These are phyloP conservation scores for Oreochromis aureus DNA, from an alignment of 2,113 vertebrate species.

Conservation along the genomic window DNA sequence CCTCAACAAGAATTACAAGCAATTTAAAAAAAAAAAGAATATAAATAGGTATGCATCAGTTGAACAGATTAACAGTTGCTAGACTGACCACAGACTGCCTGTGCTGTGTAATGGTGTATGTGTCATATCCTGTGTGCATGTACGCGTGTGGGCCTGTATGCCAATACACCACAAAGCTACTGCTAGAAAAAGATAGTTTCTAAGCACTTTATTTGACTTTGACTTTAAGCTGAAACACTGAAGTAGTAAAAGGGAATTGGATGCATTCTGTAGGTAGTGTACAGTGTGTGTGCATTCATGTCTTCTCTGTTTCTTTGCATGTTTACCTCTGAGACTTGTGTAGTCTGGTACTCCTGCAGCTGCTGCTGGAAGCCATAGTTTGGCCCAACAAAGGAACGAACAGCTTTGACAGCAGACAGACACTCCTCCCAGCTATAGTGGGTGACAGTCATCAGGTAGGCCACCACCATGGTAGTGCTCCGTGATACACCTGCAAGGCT, in stretches of 20 bases:
- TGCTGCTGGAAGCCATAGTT: conserved; percentile 86
- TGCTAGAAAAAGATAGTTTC: background rate
- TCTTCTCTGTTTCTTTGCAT: background rate
- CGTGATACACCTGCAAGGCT: conserved; percentile 88
- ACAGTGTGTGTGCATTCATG: background rate
- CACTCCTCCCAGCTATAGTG: conserved; percentile 80
- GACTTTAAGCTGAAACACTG: background rate
- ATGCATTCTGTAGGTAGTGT: background rate
- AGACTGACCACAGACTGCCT: conserved; percentile 5
- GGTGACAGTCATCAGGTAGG: conserved; percentile 89
- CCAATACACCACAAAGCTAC: background rate
- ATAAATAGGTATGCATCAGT: background rate
- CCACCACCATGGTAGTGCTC: conserved; percentile 84
- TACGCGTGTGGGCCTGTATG: background rate
- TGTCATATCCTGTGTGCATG: background rate
- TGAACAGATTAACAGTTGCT: background rate
- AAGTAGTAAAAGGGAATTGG: background rate
- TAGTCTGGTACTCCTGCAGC: conserved; percentile 82
- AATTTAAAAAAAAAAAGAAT: background rate
- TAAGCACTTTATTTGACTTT: background rate
- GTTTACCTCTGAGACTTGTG: conserved; percentile 77
- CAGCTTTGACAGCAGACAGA: conserved; percentile 78
- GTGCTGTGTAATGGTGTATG: background rate
- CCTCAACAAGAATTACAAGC: background rate
- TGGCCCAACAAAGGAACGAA: conserved; percentile 79